These are phyloP conservation scores for Florisuga fusca DNA, from an alignment of 2,797 vertebrate species.

Conservation along the genomic window DNA sequence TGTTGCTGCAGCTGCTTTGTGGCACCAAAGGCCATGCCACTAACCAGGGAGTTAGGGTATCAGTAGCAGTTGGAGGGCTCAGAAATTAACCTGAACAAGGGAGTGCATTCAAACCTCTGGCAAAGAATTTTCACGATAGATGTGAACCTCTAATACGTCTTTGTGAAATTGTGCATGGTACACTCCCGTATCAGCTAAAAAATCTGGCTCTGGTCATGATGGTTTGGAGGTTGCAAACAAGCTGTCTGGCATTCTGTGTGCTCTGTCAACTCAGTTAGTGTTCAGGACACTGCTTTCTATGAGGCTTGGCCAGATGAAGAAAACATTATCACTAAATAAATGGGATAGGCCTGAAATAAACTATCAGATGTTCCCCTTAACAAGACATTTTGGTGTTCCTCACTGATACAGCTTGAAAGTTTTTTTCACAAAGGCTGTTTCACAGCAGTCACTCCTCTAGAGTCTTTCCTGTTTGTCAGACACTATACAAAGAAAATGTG, in stretches of 20 bases:
- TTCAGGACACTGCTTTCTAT: background rate
- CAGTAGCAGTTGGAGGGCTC: background rate
- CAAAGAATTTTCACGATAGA: background rate
- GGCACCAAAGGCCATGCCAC: fast-evolving
- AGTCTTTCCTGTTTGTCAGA: background rate
- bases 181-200: background rate
- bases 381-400: background rate
- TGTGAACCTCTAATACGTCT: background rate
- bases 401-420: background rate
- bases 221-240: background rate
- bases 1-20: background rate
- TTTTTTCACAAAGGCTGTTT: background rate
- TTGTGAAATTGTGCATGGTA: background rate
- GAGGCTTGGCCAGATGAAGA: background rate
- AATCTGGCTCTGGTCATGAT: background rate
- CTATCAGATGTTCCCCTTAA: background rate
- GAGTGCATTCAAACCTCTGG: background rate
- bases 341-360: background rate
- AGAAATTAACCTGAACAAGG: background rate
- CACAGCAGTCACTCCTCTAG: background rate
- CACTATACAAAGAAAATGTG: background rate
- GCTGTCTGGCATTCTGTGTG: background rate
- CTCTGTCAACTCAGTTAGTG: background rate
- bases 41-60: background rate
- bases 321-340: background rate